These are phyloP conservation scores for Hoplostethus atlanticus DNA, from an alignment of 2,797 vertebrate genomes.

Conservation along the genomic window DNA sequence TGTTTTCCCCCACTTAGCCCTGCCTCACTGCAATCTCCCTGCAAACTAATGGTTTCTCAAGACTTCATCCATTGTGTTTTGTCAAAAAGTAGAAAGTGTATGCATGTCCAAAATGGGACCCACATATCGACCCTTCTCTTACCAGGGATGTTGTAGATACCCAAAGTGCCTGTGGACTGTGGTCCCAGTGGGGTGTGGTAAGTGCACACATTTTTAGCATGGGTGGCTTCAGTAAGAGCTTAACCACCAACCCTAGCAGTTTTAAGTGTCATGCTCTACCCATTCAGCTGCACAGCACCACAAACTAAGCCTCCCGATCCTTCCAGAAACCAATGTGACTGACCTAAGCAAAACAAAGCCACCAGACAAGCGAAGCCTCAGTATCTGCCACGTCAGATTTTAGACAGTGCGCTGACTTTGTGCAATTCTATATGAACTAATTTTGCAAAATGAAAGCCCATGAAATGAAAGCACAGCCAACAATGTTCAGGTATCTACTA, in stretches of 20 bases:
- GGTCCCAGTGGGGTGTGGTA: not conserved
- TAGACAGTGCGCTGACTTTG: not conserved
- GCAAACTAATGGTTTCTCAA: no score
- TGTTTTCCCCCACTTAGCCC: no score
- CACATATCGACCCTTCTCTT: no score
- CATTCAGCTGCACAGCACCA: not conserved
- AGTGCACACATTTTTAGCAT: constrained; percentile 2
- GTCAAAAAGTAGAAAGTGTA: no score
- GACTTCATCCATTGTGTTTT: no score
- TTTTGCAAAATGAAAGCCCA: not conserved
- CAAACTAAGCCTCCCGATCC: constrained; percentile 9
- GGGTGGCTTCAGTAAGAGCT: constrained; percentile 2
- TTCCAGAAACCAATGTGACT: not conserved
- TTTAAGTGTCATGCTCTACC: no score
- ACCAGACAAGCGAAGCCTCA: not conserved
- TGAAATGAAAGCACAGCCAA: not conserved
- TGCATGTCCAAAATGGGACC: not conserved
- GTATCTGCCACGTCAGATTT: not conserved
- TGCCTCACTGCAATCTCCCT: no score
- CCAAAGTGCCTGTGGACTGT: not conserved
- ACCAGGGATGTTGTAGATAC: not conserved
- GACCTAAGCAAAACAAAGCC: not conserved
- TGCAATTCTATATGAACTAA: not conserved
- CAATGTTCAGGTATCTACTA: constrained; percentile 38
- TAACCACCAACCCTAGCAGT: no score